Conservation (phyloP, 2,113 vertebrate genomes). For the Eurystomus gularis region DNA sequence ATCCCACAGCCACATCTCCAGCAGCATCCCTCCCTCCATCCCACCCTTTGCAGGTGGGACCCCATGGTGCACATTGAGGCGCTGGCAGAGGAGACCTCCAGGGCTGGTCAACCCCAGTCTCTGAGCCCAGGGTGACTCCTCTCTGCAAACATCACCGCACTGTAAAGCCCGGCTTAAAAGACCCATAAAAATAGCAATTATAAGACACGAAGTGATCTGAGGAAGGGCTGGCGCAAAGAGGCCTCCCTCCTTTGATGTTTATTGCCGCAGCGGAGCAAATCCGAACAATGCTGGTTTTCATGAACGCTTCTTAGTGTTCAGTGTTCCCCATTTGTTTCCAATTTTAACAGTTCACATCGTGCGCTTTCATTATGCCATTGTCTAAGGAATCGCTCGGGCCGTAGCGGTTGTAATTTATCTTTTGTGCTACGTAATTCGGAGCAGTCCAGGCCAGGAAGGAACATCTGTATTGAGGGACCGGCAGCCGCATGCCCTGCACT, state of each 20-base stretch:
- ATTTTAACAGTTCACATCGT: constrained; percentile 71
- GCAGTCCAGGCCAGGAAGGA: constrained; percentile 69
- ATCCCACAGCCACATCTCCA: rapidly evolving
- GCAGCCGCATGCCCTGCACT: constrained; percentile 58
- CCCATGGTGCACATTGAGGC: rapidly evolving
- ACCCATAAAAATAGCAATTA: constrained; percentile 21
- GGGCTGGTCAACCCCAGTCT: rapidly evolving
- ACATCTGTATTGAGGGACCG: constrained; percentile 74
- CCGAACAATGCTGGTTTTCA: constrained; percentile 52
- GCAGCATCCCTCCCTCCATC: neutral
- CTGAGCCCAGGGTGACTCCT: neutral
- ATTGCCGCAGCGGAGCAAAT: constrained; percentile 40
- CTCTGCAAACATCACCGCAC: neutral
- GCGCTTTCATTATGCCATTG: constrained; percentile 73
- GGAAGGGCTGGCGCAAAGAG: constrained; percentile 47
- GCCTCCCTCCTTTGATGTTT: constrained; percentile 72
- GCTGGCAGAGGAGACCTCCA: neutral
- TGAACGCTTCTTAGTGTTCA: constrained; percentile 14
- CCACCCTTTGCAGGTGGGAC: neutral
- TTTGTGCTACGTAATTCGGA: constrained; percentile 78
- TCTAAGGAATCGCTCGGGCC: constrained; percentile 68
- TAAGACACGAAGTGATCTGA: constrained; percentile 2
- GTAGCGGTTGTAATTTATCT: constrained; percentile 74
- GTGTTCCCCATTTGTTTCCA: constrained; percentile 75
- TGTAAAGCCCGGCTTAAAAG: constrained; percentile 45